Conservation (phyloP, 2,888 invertebrate species). For the Chalcis sispes region DNA sequence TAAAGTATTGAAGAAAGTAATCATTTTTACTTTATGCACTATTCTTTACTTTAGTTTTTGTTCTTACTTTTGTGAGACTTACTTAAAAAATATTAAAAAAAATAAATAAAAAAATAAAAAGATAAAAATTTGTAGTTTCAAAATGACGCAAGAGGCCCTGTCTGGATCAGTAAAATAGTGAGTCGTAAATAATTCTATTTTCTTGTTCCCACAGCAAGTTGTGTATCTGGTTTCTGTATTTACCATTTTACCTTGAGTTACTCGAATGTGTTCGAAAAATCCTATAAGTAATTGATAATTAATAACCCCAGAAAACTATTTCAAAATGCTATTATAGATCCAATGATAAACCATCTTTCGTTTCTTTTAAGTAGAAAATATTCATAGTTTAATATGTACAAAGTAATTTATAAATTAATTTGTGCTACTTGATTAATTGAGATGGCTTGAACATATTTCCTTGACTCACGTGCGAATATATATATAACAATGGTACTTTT, state of each 20-base stretch:
- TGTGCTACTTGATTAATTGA: conserved; percentile 39
- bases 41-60: no score
- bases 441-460: conserved; percentile 51
- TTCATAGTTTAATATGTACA: conserved; percentile 44
- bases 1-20: conserved; percentile 19
- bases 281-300: conserved; percentile 47
- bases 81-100: no score
- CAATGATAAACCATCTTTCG: neutral
- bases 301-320: conserved; percentile 36
- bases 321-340: conserved; percentile 35
- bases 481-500: conserved; percentile 49
- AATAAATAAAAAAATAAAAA: conserved; percentile 11
- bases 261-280: conserved; percentile 54
- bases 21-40: neutral
- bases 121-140: conserved; percentile 8
- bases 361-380: conserved; percentile 40
- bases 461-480: conserved; percentile 41
- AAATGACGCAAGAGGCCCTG: conserved; percentile 42
- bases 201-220: conserved; percentile 44
- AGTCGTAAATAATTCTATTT: conserved; percentile 48
- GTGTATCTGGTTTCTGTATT: conserved; percentile 49
- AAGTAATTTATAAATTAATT: conserved; percentile 52
- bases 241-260: conserved; percentile 52
- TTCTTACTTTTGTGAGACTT: no score
- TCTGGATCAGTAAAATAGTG: conserved; percentile 28